Conservation (phyloP, 2,113 vertebrate species). For the Girardinichthys multiradiatus region DNA sequence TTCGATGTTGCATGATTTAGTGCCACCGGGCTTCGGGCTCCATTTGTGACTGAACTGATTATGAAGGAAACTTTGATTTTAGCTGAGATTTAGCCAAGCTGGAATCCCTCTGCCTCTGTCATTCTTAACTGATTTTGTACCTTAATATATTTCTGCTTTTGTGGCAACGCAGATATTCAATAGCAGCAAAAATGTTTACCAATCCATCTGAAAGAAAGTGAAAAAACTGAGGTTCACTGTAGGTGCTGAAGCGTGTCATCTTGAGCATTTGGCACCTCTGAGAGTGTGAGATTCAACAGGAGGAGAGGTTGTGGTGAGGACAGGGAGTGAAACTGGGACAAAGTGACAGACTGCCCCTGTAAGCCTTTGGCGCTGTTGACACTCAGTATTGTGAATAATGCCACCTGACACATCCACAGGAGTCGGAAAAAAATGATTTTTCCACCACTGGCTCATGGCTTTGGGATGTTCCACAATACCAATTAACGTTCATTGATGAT, state of each 20-base stretch:
- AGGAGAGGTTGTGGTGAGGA: constrained; percentile 26
- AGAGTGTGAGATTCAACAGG: constrained; percentile 38
- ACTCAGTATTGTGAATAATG: constrained; percentile 66
- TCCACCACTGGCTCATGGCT: constrained; percentile 37
- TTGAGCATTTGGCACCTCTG: constrained; percentile 54
- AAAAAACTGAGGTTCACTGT: constrained; percentile 18
- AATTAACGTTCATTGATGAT: constrained; percentile 61
- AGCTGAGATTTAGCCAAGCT: constrained; percentile 5
- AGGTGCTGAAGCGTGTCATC: constrained; percentile 44
- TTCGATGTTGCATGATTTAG: constrained; percentile 36
- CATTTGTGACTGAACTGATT: constrained; percentile 46
- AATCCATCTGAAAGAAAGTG: constrained; percentile 10
- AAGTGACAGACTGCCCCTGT: constrained; percentile 72
- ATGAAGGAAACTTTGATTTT: constrained; percentile 29
- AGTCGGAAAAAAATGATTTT: constrained; percentile 65
- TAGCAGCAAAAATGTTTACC: background rate
- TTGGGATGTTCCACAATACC: constrained; percentile 54
- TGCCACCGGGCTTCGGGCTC: constrained; percentile 6
- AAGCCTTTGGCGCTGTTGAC: constrained; percentile 65
- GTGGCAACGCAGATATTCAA: background rate
- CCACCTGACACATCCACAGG: constrained; percentile 46
- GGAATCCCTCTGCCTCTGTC: background rate
- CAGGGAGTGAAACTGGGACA: constrained; percentile 32
- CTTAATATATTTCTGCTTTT: background rate
- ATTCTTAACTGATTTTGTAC: background rate